A percentile compares a stretch with the other conserved stretches of the same genome.
Evolutionary conservation across 2,888 invertebrate species (phyloP).

Genomic region (Hypolimnas misippus): DNA sequence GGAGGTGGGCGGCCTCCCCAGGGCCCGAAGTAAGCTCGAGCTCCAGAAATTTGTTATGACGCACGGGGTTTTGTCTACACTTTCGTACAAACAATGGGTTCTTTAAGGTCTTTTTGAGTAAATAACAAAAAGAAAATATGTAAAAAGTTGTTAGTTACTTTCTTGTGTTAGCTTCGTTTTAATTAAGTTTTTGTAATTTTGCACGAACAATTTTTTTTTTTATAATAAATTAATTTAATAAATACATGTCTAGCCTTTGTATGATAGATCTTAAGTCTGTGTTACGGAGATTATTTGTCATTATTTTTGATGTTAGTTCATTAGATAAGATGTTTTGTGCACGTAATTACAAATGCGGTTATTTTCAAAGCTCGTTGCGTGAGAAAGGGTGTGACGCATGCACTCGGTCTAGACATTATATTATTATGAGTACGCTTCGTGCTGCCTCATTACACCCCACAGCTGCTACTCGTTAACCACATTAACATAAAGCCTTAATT

Average conservation of each 20-base stretch:
- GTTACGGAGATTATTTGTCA: conserved; percentile 8
- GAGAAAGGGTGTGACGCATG: conserved; percentile 75
- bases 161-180: neutral
- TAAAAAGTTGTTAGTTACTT: conserved; percentile 9
- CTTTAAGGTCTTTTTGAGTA: conserved; percentile 38
- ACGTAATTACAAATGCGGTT: conserved; percentile 27
- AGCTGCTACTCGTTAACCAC: conserved; percentile 66
- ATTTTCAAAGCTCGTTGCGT: conserved; percentile 67
- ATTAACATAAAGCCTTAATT: conserved; percentile 72
- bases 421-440: conserved; percentile 48
- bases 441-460: conserved; percentile 65
- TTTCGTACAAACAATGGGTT: conserved; percentile 54
- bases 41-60: conserved; percentile 82
- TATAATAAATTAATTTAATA: too few species aligned
- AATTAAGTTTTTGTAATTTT: neutral
- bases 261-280: neutral
- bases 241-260: neutral
- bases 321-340: conserved; percentile 25
- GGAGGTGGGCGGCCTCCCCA: conserved; percentile 55
- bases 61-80: conserved; percentile 73
- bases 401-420: conserved; percentile 67
- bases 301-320: conserved; percentile 24
- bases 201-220: too few species aligned
- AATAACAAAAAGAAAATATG: conserved; percentile 20
- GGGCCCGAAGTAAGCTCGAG: conserved; percentile 74